Base-by-base conservation (phyloP, 2,113 vertebrate species). In the Theristicus caerulescens region DNA sequence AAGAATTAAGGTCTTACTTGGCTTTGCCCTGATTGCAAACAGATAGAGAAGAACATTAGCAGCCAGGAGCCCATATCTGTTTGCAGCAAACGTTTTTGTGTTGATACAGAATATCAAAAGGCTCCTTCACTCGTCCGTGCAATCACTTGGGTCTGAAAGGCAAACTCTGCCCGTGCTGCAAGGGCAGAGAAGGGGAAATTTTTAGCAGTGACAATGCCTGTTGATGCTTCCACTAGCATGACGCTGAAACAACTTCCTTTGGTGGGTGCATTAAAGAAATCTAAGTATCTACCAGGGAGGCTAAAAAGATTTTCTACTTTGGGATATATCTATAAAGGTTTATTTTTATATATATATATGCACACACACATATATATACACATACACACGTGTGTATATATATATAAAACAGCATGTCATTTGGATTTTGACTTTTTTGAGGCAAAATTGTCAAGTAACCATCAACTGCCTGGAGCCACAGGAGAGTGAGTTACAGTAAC, bases 1-100 rank as follows among this genome's bases (percentile, higher is more conserved):
- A 85, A 82, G 93, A 94, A 89, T 80, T 82, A 79, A 94, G 69
- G 40, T 91, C 81, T 87, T 88, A 51, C 21, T 94, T 5, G 11
- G 66, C 44, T 92, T 83, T 78, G 65, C 31, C 79, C 70, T 90
- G 91, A 91, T 80, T 95, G 73, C 44, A 89, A 87, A 82, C 69
- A 91, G 77, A 94, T 40, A 89, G 26, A n/a, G 81, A 87, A 55
- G 70, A 87, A 69, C 74, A 79, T 9, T 2, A 86, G 65, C 88
- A 91, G 77, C 52, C 77, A 91, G 69, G 29, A 95, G 57, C 46
- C 69, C 2, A 0, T 91, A 65, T 89, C 86, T 76, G 47, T 88
- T 92, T 91, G 40, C 65, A 95, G 93, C 91, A 61, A 65, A 72
- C 31, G 25, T 27, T 91, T 92, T 57, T 24, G 20, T 55, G 54